Evolutionary conservation across 1,140 invertebrate genomes (phyloP).

Genomic region (Portunus trituberculatus): DNA sequence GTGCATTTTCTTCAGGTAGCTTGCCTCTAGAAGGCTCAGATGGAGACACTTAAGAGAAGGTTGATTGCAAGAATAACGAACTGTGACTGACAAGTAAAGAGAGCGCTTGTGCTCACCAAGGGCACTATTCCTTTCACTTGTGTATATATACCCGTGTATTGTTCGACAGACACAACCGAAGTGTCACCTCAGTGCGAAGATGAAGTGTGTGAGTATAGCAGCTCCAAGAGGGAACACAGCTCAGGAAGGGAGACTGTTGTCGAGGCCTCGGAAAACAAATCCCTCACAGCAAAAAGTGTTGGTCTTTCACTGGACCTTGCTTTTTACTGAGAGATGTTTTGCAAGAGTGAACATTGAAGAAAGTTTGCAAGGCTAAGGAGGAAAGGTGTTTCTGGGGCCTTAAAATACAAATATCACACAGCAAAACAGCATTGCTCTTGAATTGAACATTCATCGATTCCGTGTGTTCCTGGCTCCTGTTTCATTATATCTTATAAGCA

Average conservation of each 20-base stretch:
- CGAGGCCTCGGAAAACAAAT: too few relatives aligned
- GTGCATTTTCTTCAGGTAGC: too few relatives aligned
- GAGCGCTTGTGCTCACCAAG: neutral
- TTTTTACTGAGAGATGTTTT: too few relatives aligned
- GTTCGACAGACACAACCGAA: neutral
- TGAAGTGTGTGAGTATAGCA: constrained; percentile 17
- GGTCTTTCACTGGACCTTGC: too few relatives aligned
- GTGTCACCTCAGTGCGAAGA: neutral
- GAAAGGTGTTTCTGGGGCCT: too few relatives aligned
- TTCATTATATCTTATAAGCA: too few relatives aligned
- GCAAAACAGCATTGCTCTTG: too few relatives aligned
- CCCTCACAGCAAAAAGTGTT: too few relatives aligned
- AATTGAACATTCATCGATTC: too few relatives aligned
- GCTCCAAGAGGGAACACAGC: neutral
- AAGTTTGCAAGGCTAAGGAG: neutral
- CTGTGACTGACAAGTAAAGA: neutral
- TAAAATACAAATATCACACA: too few relatives aligned
- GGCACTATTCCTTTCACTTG: neutral
- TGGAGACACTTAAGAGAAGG: neutral
- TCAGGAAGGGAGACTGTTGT: too few relatives aligned
- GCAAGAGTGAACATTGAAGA: neutral
- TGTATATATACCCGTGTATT: constrained; percentile 22
- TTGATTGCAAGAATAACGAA: neutral
- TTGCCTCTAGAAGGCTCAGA: neutral
- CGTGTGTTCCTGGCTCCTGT: too few relatives aligned